Conservation (phyloP, 2,797 vertebrate genomes). For the Sebastes nivosus region DNA sequence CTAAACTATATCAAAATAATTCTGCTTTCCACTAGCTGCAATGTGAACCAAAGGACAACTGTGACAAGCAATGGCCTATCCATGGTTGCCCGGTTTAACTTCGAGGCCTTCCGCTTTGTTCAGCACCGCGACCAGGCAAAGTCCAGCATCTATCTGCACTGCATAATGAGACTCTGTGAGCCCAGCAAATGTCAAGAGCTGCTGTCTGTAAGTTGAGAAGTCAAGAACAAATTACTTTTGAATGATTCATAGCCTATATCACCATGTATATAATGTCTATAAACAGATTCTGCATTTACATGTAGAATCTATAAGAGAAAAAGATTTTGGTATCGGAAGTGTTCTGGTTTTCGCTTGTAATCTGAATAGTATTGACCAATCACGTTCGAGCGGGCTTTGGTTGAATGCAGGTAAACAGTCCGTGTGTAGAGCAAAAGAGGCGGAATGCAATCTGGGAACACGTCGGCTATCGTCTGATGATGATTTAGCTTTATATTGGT, state of each 20-base stretch:
- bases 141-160: slow-evolving; percentile 84
- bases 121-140: slow-evolving; percentile 72
- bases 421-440: too few species aligned
- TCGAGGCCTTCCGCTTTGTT: slow-evolving; percentile 85
- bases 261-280: neutral
- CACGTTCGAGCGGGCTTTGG: too few species aligned
- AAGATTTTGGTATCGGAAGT: too few species aligned
- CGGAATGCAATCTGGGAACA: too few species aligned
- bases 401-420: too few species aligned
- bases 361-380: too few species aligned
- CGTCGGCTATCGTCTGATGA: too few species aligned
- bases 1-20: neutral
- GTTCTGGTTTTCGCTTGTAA: too few species aligned
- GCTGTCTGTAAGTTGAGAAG: slow-evolving; percentile 64
- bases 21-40: slow-evolving; percentile 63
- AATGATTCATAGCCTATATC: neutral
- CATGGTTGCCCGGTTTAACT: slow-evolving; percentile 73
- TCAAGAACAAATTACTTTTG: neutral
- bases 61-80: slow-evolving; percentile 76
- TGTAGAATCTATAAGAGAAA: too few species aligned
- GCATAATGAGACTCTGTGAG: slow-evolving; percentile 84
- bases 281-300: too few species aligned
- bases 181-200: slow-evolving; percentile 76
- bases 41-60: slow-evolving; percentile 37
- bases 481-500: too few species aligned